Base-by-base conservation (phyloP, 2,797 vertebrate species). In the Lemur catta region DNA sequence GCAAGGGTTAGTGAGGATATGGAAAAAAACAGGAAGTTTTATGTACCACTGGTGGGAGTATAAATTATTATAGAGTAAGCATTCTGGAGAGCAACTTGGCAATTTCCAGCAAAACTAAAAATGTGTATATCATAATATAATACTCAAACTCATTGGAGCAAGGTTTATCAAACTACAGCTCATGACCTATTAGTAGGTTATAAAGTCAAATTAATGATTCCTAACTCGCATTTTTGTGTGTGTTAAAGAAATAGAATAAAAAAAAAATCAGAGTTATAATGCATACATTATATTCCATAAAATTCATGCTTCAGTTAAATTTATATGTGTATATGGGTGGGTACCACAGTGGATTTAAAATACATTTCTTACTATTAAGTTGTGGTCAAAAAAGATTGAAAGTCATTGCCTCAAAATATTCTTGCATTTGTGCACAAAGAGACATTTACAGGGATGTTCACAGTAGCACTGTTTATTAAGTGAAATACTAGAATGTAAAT, bases 181-280 rank as follows among this genome's bases (percentile, higher is more conserved):
- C 79, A 57, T 57, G 43, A 92, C 18, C 52, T 52, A 80, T 74
- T 55, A 89, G n/a, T 24, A 41, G 67, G 55, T 55, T 74, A 30
- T 79, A 91, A 85, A 91, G 76, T 85, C 33, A 81, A 92, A 92
- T 59, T 24, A 92, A 84, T 84, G 26, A 55, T 72, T 95, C 46
- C 72, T 63, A 43, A 88, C 28, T 59, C 88, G 22, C 59, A 88
- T 14, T 72, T 78, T 63, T 78, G 30, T 81, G 28, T 59, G 38
- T 79, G 38, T 89, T 89, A 71, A 79, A 41, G 69, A 88, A 88
- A 61, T 3, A 41, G 41, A 78, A n/a, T 33, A 15, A 15, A 63
- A 57, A 82, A 76, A 92, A 67, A 20, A 72, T 38, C 9, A 87
- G 82, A n/a, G 38, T 63, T 63, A 8, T 50, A 76, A 81, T 71